Evolutionary conservation across 1,140 invertebrate genomes (phyloP).

Genomic region (Drosophila erecta): DNA sequence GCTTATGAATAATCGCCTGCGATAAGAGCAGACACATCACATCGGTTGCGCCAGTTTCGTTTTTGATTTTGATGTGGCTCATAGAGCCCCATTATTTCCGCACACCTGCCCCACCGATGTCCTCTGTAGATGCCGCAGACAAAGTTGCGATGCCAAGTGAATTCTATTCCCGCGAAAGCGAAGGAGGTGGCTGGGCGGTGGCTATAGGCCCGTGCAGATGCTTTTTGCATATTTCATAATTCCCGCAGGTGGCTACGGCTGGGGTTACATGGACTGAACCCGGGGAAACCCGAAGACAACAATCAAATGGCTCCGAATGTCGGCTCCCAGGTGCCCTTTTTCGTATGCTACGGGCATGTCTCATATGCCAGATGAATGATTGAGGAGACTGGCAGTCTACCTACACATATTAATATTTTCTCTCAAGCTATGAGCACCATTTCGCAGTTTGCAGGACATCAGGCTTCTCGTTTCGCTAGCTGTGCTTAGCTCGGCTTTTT

Average conservation of each 20-base stretch:
- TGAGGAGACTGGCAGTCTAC: constrained; percentile 7
- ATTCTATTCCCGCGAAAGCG: constrained; percentile 51
- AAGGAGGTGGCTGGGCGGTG: constrained; percentile 17
- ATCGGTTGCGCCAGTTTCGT: constrained; percentile 51
- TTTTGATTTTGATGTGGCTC: constrained; percentile 46
- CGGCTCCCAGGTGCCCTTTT: constrained; percentile 59
- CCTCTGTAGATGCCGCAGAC: constrained; percentile 29
- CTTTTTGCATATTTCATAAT: constrained; percentile 80
- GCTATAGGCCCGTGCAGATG: constrained; percentile 43
- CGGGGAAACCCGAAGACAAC: constrained; percentile 26
- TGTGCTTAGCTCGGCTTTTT: constrained; percentile 59
- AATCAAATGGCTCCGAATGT: constrained; percentile 65
- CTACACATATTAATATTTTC: constrained; percentile 1
- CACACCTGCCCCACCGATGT: not conserved
- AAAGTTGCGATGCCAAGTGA: constrained; percentile 47
- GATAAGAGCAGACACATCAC: constrained; percentile 48
- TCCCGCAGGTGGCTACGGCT: constrained; percentile 63
- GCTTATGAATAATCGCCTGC: constrained; percentile 47
- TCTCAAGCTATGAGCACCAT: constrained; percentile 1
- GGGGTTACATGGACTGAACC: not conserved
- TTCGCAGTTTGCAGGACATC: constrained; percentile 32
- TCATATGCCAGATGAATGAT: constrained; percentile 52
- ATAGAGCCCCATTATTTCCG: constrained; percentile 15
- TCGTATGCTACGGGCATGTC: constrained; percentile 71
- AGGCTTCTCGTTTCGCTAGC: constrained; percentile 9